Evolutionary conservation across 2,888 invertebrate genomes (phyloP), one percentile per base, ranked within the genome.

Genomic region (Tipula unca): DNA sequence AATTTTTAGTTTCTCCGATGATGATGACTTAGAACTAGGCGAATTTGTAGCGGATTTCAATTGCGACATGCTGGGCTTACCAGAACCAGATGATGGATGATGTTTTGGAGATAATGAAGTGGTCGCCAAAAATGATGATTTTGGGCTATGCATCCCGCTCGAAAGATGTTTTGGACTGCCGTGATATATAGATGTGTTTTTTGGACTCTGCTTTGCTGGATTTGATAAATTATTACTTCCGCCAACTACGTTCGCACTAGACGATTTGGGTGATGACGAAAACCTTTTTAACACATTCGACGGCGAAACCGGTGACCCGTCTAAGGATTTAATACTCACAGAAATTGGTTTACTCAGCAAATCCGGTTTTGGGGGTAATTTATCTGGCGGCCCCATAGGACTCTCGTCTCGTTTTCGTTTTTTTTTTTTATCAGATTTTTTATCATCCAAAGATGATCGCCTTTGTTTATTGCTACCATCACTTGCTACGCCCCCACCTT

Each of bases 11-110:
- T 83, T 83, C 8, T 29, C 83, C 17, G 29, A 17, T 35, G 29
- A 29, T 10, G 82, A 82, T 32, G 83, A 35, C 89, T 94, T 94
- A 35, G 93, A 93, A n/a, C 93, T 94, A 1, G 95, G 94, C 1
- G 95, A 94, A 88, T 94, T 94, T 0, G 94, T 93, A 0, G 96
- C 96, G 48, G 95, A 96, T 89, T 97, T 97, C 29, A 97, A 90
- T 0, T 96, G 94, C 0, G 96, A 96, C 96, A 97, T 96, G 88
- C 96, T 96, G 0, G 97, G 97, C 89, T 97, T 97, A 0, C 97
- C 97, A 0, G 96, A 94, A 14, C 94, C 93, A 0, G 94, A 93
- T 29, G 92, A 92, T 0, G 94, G 93, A 88, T 93, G 92, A 88
- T 96, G 96, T 89, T 96, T 96, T 25, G 96, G 96, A 17, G 96